These are phyloP conservation scores for Mastigias papua DNA, from an alignment of 30 jellyfish, hydroid and myxozoan species.

Conservation along the genomic window DNA sequence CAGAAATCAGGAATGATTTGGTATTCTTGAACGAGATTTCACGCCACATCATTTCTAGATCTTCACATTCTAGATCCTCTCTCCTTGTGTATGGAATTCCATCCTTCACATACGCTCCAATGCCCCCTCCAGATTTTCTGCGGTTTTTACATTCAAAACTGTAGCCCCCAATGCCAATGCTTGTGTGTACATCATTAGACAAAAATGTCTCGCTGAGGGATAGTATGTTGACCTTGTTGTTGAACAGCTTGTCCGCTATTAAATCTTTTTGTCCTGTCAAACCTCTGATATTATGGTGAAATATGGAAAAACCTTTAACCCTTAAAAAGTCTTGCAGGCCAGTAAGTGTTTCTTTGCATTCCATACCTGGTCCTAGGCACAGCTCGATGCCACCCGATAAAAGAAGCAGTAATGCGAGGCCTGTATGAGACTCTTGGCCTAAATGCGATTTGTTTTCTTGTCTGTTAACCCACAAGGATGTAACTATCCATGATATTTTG, in stretches of 20 bases:
- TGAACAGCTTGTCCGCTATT: neutral
- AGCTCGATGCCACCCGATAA: too few species aligned
- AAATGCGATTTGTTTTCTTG: too few species aligned
- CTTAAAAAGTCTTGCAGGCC: neutral
- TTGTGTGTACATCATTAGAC: neutral
- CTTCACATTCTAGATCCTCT: neutral
- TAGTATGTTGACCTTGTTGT: neutral
- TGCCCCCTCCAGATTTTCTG: neutral
- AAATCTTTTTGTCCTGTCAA: neutral
- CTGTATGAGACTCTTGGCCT: too few species aligned
- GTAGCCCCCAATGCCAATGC: neutral
- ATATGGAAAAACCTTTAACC: neutral
- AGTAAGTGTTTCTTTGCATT: neutral
- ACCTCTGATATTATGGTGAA: neutral
- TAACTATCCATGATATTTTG: too few species aligned
- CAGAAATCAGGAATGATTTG: neutral
- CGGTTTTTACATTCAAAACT: neutral
- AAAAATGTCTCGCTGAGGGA: neutral
- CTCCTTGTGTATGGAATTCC: neutral
- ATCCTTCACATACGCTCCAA: neutral
- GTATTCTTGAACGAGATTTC: neutral
- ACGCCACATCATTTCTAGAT: slow-evolving; percentile 2
- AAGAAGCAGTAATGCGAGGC: too few species aligned
- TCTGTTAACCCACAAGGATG: too few species aligned
- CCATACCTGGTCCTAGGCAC: too few species aligned